Evolutionary conservation across 2,113 vertebrate species (phyloP).

Genomic region (Aspiorhynchus laticeps): DNA sequence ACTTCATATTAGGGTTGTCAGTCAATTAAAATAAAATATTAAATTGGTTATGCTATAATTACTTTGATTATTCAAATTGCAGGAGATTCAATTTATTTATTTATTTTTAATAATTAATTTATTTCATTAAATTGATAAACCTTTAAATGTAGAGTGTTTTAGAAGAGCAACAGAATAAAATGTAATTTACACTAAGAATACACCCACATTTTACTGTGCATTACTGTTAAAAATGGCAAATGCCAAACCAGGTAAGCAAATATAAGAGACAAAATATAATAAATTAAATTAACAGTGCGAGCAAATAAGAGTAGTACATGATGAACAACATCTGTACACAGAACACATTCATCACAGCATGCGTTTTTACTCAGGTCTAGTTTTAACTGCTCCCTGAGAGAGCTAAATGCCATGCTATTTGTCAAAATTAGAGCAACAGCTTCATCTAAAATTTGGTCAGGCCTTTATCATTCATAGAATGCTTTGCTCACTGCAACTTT

Average conservation of each 20-base stretch:
- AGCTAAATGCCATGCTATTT: slow-evolving; percentile 49
- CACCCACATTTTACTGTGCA: background rate
- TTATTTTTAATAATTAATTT: background rate
- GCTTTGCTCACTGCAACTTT: background rate
- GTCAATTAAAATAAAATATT: background rate
- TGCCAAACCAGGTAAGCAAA: background rate
- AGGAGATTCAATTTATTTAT: background rate
- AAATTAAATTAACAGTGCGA: background rate
- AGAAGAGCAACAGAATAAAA: background rate
- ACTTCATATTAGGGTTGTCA: background rate
- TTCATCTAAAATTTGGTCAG: background rate
- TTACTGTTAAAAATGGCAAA: background rate
- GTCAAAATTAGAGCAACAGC: slow-evolving; percentile 30
- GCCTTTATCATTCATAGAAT: background rate
- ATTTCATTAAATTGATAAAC: background rate
- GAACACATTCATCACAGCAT: slow-evolving; percentile 52
- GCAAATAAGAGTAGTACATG: background rate
- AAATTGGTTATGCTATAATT: background rate
- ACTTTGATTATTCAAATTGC: background rate
- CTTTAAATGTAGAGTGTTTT: background rate
- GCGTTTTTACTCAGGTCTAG: slow-evolving; percentile 26
- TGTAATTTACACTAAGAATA: too few relatives aligned
- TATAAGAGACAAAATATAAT: background rate
- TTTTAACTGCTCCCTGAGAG: slow-evolving; percentile 35
- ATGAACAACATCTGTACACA: slow-evolving; percentile 41